phyloP scores from a whole-genome alignment of 2,888 invertebrate species.

The Nomada goodeniana region DNA sequence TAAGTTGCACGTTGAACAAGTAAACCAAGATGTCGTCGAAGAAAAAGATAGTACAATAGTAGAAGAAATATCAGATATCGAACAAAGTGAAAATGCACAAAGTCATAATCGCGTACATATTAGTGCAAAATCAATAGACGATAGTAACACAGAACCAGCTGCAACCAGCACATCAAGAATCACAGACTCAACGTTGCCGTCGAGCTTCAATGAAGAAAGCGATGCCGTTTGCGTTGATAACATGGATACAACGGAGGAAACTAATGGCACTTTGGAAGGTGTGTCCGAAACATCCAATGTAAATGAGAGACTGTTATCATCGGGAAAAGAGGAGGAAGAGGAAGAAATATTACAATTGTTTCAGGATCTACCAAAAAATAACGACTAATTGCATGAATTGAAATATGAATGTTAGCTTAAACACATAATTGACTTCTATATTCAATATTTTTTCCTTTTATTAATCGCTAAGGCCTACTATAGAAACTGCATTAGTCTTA shows the following conservation, averaged over 20 bases:
- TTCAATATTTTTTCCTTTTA: no score
- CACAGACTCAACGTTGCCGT: not conserved
- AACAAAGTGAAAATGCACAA: constrained; percentile 2
- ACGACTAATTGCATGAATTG: constrained; percentile 17
- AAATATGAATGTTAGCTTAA: no score
- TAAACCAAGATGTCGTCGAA: not conserved
- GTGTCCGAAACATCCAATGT: not conserved
- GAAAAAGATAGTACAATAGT: not conserved
- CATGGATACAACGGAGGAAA: constrained; percentile 7
- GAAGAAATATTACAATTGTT: constrained; percentile 50
- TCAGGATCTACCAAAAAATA: constrained; percentile 46
- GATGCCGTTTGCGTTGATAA: not conserved
- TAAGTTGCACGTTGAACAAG: not conserved
- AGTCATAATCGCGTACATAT: not conserved
- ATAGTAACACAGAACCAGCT: not conserved
- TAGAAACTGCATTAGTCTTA: no score
- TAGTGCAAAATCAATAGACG: not conserved
- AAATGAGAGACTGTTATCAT: not conserved
- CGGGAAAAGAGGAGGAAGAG: constrained; percentile 12
- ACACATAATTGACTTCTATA: no score
- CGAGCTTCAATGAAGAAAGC: not conserved
- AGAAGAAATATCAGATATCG: not conserved
- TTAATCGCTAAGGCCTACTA: no score
- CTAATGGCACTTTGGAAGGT: not conserved
- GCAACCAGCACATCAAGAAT: not conserved